Evolutionary conservation across 2,797 vertebrate genomes (phyloP).

Genomic region (Trematomus bernacchii): DNA sequence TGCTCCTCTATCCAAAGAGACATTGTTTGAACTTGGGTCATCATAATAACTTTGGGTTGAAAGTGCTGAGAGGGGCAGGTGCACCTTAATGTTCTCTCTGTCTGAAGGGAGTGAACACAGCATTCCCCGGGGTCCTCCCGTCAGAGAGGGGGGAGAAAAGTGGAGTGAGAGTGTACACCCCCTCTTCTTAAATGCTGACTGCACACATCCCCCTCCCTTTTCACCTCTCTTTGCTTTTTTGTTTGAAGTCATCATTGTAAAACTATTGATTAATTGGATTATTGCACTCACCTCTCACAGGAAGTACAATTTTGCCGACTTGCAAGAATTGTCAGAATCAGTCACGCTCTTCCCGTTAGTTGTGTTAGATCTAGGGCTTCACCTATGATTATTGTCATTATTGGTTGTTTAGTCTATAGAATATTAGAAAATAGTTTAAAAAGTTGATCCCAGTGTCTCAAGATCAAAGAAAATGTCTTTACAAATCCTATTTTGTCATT

Average conservation of each 20-base stretch:
- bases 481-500: no score
- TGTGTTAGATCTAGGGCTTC: neutral
- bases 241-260: neutral
- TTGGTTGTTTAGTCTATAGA: no score
- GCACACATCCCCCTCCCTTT: constrained; percentile 23
- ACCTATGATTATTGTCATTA: no score
- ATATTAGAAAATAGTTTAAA: no score
- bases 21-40: constrained; percentile 62
- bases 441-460: no score
- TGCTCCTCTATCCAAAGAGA: constrained; percentile 60
- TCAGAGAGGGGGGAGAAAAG: constrained; percentile 36
- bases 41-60: constrained; percentile 58
- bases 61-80: constrained; percentile 70
- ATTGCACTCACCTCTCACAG: constrained; percentile 12
- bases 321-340: neutral
- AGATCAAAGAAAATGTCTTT: no score
- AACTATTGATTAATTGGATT: constrained; percentile 43
- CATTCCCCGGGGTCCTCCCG: constrained; percentile 46
- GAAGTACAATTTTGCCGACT: neutral
- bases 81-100: constrained; percentile 67
- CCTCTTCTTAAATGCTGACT: constrained; percentile 60
- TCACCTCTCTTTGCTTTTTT: constrained; percentile 6
- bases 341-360: neutral
- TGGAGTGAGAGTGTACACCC: constrained; percentile 18
- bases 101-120: constrained; percentile 61